Percentiles rank a stretch among this genome's conserved stretches.
Evolutionary conservation across 1,140 invertebrate species (phyloP).

Genomic region (Hypsibius dujardini): DNA sequence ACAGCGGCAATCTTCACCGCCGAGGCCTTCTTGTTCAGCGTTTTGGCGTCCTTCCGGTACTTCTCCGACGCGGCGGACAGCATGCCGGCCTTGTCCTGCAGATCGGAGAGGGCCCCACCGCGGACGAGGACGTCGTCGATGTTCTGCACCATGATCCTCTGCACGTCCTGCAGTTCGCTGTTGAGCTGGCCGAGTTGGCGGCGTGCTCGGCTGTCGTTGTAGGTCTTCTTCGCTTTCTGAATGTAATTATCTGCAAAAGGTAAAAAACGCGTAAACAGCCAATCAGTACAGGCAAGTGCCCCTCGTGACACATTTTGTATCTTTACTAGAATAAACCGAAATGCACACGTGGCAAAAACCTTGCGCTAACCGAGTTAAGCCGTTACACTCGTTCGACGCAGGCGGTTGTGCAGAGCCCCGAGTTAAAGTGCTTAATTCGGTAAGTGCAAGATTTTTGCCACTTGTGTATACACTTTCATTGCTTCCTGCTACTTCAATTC

Average conservation of each 20-base stretch:
- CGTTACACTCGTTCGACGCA: no score
- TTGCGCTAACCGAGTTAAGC: no score
- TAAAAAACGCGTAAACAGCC: no score
- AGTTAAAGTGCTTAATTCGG: no score
- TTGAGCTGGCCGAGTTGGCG: conserved; percentile 73
- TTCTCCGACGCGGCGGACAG: conserved; percentile 88
- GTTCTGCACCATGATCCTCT: conserved; percentile 98
- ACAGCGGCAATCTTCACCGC: conserved; percentile 78
- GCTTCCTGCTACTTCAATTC: no score
- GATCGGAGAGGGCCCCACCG: conserved; percentile 84
- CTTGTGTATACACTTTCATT: no score
- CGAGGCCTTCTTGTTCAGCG: conserved; percentile 83
- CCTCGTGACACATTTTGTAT: no score
- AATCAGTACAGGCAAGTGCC: no score
- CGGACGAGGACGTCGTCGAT: conserved; percentile 95
- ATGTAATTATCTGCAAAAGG: conserved; percentile 68
- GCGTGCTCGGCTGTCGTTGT: conserved; percentile 68
- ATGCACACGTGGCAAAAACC: no score
- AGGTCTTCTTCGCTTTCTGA: conserved; percentile 81
- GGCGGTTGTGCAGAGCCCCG: no score
- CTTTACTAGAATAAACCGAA: no score
- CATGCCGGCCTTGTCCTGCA: conserved; percentile 92
- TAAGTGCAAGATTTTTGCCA: no score
- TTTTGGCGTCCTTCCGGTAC: conserved; percentile 93
- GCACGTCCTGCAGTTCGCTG: conserved; percentile 90